Evolutionary conservation across 2,888 invertebrate species (phyloP).

Genomic region (Quadriops clusia): DNA sequence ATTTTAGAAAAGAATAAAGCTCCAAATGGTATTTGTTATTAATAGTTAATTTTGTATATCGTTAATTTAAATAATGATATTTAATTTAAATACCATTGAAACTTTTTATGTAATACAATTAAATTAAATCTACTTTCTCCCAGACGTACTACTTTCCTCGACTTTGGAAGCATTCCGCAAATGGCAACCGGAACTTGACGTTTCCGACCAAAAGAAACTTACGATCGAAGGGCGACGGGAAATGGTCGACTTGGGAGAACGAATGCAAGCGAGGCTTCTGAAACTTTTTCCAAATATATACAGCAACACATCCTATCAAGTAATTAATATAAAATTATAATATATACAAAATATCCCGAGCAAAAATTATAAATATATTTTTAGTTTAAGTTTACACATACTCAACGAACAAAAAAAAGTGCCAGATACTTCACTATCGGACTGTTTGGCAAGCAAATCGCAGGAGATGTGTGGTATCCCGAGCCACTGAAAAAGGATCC

Average conservation of each 20-base stretch:
- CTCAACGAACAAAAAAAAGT: constrained; percentile 64
- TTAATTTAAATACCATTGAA: constrained; percentile 1
- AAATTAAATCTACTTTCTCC: constrained; percentile 13
- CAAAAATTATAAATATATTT: constrained; percentile 24
- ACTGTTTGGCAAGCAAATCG: constrained; percentile 55
- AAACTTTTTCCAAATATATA: constrained; percentile 46
- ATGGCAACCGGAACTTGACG: constrained; percentile 46
- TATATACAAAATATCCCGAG: too few relatives aligned
- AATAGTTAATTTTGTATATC: constrained; percentile 1
- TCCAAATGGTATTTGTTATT: too few relatives aligned
- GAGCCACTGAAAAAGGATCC: constrained; percentile 43
- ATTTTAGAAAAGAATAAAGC: constrained; percentile 41
- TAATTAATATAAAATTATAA: constrained; percentile 7
- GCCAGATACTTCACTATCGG: constrained; percentile 64
- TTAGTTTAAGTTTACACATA: constrained; percentile 66
- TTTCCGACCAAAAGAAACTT: constrained; percentile 45
- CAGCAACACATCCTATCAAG: constrained; percentile 41
- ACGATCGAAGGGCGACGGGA: constrained; percentile 61
- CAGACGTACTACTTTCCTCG: constrained; percentile 11
- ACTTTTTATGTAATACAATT: constrained; percentile 7
- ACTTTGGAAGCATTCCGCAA: constrained; percentile 39
- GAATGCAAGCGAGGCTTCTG: constrained; percentile 61
- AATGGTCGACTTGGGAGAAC: constrained; percentile 53
- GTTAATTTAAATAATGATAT: background rate
- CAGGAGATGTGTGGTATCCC: constrained; percentile 50